Evolutionary conservation across 2,113 vertebrate species (phyloP), one percentile per base, ranked within the genome.

Genomic region (Garra rufa): DNA sequence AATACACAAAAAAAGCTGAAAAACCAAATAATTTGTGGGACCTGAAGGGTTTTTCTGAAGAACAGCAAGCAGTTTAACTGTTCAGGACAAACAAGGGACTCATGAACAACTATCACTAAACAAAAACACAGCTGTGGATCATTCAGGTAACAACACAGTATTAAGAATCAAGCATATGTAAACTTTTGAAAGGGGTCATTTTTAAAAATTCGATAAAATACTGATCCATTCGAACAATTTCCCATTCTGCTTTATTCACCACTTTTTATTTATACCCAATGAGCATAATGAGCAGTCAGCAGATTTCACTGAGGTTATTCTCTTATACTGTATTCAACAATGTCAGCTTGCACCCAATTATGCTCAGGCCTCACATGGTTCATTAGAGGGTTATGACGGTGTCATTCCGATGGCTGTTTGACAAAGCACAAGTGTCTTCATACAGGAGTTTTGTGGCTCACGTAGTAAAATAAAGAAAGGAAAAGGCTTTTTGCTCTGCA

Each of bases 291-390:
- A 94, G 94, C 93, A 95, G 94, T 95, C 96, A 48, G 92, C 92
- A 92, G 95, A 93, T 96, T 96, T 94, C 92, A 94, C 95, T 96
- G 96, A 96, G 96, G 94, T 93, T 93, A 95, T 92, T 92, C 89
- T 94, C 92, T 94, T 77, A 34, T 34, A 95, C 93, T 92, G 91
- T 90, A 92, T 95, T 94, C 93, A 94, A 94, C 95, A 94, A 93
- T 92, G 92, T 93, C 93, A 92, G 92, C 92, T 91, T 95, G 48
- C 85, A 96, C 94, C 94, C 92, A 93, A 93, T 93, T 92, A 95
- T 95, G 95, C 96, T 95, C 95, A 94, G 93, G 87, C 89, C 43
- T 92, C 89, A 89, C 95, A 94, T 94, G 95, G 94, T 92, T 94
- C 93, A 91, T 86, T 93, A 92, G 88, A 78, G 92, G 92, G 92